Percentiles rank a stretch among this genome's conserved stretches.
These are phyloP conservation scores for Axis porcinus DNA, from an alignment of 2,113 vertebrate genomes.

Conservation along the genomic window DNA sequence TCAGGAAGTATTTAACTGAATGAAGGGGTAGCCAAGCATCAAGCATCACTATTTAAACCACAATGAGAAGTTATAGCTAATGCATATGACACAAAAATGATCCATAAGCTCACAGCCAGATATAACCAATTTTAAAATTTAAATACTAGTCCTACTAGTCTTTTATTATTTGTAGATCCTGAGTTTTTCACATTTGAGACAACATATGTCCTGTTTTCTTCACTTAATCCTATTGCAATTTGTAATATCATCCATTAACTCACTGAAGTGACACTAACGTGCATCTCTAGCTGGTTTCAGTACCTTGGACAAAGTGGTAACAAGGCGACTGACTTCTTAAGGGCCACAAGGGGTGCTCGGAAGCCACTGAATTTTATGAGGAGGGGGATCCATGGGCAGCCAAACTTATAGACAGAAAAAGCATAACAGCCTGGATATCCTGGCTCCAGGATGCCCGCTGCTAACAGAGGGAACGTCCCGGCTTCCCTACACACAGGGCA, in stretches of 20 bases:
- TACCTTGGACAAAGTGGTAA: neutral
- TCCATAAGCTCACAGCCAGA: neutral
- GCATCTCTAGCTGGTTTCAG: neutral
- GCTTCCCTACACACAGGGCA: fast-evolving
- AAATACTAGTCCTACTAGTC: neutral
- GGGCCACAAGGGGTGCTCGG: neutral
- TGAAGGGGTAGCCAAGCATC: neutral
- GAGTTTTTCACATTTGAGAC: neutral
- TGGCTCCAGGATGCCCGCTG: neutral
- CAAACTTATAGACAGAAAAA: neutral
- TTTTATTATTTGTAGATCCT: neutral
- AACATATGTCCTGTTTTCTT: neutral
- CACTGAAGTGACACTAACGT: neutral
- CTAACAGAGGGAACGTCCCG: neutral
- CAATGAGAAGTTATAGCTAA: neutral
- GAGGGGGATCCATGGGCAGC: neutral
- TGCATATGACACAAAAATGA: neutral
- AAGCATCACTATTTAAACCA: neutral
- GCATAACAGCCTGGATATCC: neutral
- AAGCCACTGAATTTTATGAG: neutral
- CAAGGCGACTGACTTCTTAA: neutral
- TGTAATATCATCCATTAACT: neutral
- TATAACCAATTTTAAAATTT: neutral
- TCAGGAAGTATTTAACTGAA: neutral
- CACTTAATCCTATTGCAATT: neutral